Evolutionary conservation across 2,113 vertebrate species (phyloP).

Genomic region (Laticauda colubrina): DNA sequence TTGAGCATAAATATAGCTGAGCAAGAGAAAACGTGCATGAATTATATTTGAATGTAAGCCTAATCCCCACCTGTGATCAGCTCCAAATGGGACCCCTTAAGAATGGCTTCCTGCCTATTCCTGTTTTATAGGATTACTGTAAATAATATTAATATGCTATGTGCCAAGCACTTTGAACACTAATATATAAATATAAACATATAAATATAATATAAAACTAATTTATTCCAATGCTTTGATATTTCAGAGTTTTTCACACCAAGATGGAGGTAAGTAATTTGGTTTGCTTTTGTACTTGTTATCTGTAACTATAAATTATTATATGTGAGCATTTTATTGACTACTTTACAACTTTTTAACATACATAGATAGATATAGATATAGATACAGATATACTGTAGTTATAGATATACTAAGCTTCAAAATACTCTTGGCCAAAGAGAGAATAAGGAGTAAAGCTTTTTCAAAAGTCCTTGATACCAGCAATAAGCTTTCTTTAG

Average conservation of each 20-base stretch:
- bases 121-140: not conserved
- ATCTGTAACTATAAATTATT: not conserved
- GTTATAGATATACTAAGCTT: not conserved
- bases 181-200: too few relatives aligned
- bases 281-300: conserved; percentile 10
- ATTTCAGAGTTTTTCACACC: conserved; percentile 85
- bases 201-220: not conserved
- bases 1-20: not conserved
- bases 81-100: not conserved
- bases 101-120: too few relatives aligned
- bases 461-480: not conserved
- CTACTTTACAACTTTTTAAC: conserved; percentile 16
- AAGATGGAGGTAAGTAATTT: conserved; percentile 83
- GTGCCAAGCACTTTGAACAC: not conserved
- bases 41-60: not conserved
- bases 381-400: too few relatives aligned
- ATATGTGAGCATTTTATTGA: not conserved
- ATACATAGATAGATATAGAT: not conserved
- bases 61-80: not conserved
- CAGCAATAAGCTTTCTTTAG: not conserved
- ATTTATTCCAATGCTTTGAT: conserved; percentile 57
- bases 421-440: not conserved
- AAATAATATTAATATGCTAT: not conserved
- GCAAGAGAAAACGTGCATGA: not conserved
- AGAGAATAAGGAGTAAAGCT: not conserved